A percentile compares a stretch with the other conserved stretches of the same genome.
phyloP scores from a whole-genome alignment of 2,888 invertebrate species.

The Branchellion lobata region DNA sequence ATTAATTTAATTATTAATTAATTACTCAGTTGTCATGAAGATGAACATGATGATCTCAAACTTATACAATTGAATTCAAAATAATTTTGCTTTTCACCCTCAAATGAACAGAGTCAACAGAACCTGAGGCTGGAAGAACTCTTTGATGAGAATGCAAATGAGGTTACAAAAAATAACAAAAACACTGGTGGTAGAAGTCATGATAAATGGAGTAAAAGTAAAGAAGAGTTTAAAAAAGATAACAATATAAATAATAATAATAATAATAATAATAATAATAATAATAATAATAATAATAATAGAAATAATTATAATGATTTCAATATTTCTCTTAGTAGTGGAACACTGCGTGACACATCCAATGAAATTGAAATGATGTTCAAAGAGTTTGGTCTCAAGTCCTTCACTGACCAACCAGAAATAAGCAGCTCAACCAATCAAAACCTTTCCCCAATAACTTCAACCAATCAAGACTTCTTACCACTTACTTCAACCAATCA shows the following conservation, averaged over 20 bases:
- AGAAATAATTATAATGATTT: background rate
- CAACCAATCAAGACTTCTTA: too few relatives aligned
- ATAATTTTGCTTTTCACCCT: too few relatives aligned
- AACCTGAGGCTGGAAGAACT: background rate
- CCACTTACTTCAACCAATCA: too few relatives aligned
- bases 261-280: background rate
- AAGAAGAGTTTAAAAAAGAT: background rate
- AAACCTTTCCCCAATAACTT: too few relatives aligned
- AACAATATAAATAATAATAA: too few relatives aligned
- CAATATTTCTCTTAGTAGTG: background rate
- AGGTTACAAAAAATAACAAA: background rate
- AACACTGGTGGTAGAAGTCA: background rate
- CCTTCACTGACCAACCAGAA: too few relatives aligned
- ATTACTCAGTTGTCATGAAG: too few relatives aligned
- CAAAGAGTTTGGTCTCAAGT: constrained; percentile 45
- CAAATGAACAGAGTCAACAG: background rate
- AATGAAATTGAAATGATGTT: constrained; percentile 47
- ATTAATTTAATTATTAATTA: background rate
- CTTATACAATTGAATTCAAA: too few relatives aligned
- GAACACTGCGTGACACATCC: background rate
- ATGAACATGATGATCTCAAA: too few relatives aligned
- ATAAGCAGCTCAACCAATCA: too few relatives aligned
- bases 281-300: background rate
- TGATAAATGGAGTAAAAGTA: background rate
- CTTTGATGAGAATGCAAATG: background rate